phyloP scores from a whole-genome alignment of 2,113 vertebrate species.

The Meriones unguiculatus region DNA sequence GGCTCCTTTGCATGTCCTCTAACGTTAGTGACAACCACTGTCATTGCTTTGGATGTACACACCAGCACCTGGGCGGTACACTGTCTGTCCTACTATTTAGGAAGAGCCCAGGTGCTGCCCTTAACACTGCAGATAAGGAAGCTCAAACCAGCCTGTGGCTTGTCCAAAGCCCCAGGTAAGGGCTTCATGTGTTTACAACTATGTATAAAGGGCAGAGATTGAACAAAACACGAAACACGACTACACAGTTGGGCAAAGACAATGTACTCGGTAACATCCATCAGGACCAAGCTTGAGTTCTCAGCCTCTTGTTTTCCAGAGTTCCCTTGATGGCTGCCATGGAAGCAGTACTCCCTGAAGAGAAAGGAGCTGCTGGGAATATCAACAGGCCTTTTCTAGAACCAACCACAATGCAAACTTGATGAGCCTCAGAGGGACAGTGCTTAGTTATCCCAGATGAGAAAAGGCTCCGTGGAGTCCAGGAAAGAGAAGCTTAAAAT shows the following conservation, averaged over 20 bases:
- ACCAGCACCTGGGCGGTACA: not conserved
- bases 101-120: not conserved
- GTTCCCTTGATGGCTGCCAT: not conserved
- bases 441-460: constrained; percentile 14
- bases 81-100: not conserved
- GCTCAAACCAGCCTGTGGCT: not conserved
- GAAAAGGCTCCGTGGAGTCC: constrained; percentile 17
- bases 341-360: constrained; percentile 3
- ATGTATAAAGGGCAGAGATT: not conserved
- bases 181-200: not conserved
- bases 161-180: not conserved
- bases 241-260: not conserved
- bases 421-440: constrained; percentile 67
- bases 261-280: not conserved
- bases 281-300: not conserved
- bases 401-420: constrained; percentile 31
- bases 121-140: not conserved
- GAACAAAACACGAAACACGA: not conserved
- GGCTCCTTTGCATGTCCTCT: not conserved
- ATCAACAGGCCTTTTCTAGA: constrained; percentile 4
- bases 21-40: not conserved
- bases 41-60: not conserved
- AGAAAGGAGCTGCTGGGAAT: not conserved
- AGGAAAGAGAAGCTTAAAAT: constrained; percentile 37
- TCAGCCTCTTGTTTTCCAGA: constrained; percentile 45